Base-by-base conservation (phyloP, 2,113 vertebrate genomes). In the Hymenochirus boettgeri region DNA sequence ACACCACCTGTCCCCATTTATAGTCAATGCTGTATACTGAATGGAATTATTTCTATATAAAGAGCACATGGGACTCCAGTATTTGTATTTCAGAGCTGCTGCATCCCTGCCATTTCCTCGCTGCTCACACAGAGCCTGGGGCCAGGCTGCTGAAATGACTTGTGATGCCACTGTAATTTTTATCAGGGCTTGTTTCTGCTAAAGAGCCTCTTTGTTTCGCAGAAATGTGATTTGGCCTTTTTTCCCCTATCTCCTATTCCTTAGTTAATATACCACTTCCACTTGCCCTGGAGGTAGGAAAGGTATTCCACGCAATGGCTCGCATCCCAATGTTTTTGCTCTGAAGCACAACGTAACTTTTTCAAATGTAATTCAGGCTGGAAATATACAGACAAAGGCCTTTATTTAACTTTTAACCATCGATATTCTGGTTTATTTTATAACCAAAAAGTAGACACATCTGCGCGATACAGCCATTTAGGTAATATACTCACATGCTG, bases 171-270 rank as follows among this genome's bases (percentile, higher is more conserved):
- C 87, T 81, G 82, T 81, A 80, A 88, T 91, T 87, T 88, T 87
- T 87, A 89, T 88, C 85, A 86, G 80, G 83, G 75, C 83, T 87
- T 86, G 85, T 89, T 89, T 79, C 81, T 78, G 80, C 77, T 86
- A 86, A 88, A 88, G 85, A 86, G 82, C 73, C 82, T 90, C 84
- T 89, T 88, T 89, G 87, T 89, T 87, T 85, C 81, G 75, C 78
- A 79, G 83, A 86, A 83, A 90, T 84, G 85, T 79, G 82, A 87
- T 86, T 86, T 86, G 85, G 81, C 82, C 83, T 83, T 85, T 79
- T 79, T 82, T 75, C 80, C n/a, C 80, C 81, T 73, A 79, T 77
- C 75, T 76, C 81, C 81, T 77, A 76, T 77, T 83, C 83, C 81
- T 82, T 81, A 84, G 81, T 84, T 88, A 88, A 88, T 86, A 83